Percentiles rank a stretch among this genome's conserved stretches.
phyloP scores from a whole-genome alignment of 1,140 invertebrate genomes.

The Halyomorpha halys region DNA sequence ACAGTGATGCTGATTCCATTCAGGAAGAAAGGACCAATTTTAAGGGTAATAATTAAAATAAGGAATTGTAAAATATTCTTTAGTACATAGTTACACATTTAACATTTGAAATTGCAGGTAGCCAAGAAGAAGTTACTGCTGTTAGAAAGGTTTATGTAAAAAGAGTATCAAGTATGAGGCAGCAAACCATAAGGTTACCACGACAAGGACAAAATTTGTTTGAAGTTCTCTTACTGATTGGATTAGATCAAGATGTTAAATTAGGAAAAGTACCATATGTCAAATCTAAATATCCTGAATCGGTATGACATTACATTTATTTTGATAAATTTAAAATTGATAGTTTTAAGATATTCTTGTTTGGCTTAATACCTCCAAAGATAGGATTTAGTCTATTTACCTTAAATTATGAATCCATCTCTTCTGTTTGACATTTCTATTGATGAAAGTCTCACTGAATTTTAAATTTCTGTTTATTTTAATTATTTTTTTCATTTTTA shows the following conservation, averaged over 20 bases:
- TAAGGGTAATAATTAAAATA: background rate
- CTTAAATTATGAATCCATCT: no score
- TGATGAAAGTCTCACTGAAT: no score
- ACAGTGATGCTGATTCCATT: constrained; percentile 21
- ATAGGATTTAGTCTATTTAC: no score
- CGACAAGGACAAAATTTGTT: constrained; percentile 42
- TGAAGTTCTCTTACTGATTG: constrained; percentile 52
- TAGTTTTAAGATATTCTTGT: background rate
- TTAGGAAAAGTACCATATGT: constrained; percentile 45
- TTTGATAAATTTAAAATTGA: constrained; percentile 19
- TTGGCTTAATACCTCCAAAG: no score
- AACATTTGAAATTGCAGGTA: constrained; percentile 13
- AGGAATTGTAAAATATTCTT: no score
- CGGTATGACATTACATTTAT: constrained; percentile 40
- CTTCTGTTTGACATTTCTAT: no score
- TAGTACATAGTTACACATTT: no score
- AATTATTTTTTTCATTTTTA: no score
- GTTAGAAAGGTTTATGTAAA: constrained; percentile 50
- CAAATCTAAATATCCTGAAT: constrained; percentile 51
- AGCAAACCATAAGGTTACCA: constrained; percentile 36
- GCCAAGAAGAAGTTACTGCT: constrained; percentile 39
- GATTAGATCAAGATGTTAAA: constrained; percentile 46
- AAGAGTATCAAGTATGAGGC: constrained; percentile 37
- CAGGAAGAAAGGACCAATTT: constrained; percentile 17
- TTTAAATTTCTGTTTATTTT: no score